These are phyloP conservation scores for Propithecus deckenii DNA, from an alignment of 2,797 vertebrate genomes.

Conservation along the genomic window DNA sequence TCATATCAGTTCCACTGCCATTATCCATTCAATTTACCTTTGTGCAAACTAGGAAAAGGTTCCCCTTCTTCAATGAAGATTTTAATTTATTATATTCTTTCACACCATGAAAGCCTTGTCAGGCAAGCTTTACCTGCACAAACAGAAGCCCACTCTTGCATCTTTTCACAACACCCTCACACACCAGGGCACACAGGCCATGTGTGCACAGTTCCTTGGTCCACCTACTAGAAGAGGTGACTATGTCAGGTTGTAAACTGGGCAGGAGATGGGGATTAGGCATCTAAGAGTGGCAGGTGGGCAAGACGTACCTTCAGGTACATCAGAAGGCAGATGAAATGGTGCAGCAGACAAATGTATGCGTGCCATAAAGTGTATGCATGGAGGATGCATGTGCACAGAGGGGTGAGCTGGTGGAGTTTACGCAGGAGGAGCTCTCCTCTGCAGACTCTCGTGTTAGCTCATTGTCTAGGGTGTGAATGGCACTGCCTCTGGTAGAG, in stretches of 20 bases:
- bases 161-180: not conserved
- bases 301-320: not conserved
- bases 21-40: not conserved
- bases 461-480: not conserved
- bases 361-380: not conserved
- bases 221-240: not conserved
- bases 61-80: not conserved
- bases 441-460: not conserved
- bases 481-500: not conserved
- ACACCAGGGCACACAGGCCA: not conserved
- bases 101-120: not conserved
- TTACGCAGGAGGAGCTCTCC: not conserved
- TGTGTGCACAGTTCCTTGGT: not conserved
- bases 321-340: not conserved
- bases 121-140: not conserved
- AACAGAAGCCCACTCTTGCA: not conserved
- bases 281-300: not conserved
- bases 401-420: not conserved
- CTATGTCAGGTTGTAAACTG: not conserved
- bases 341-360: not conserved
- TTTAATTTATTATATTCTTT: not conserved
- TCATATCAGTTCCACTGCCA: not conserved
- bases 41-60: not conserved
- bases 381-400: rapidly evolving
- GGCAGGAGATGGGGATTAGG: not conserved